Percentiles rank a stretch among this genome's conserved stretches.
Conservation (phyloP, 1,140 invertebrate genomes). For the Chrysomallon squamiferum region DNA sequence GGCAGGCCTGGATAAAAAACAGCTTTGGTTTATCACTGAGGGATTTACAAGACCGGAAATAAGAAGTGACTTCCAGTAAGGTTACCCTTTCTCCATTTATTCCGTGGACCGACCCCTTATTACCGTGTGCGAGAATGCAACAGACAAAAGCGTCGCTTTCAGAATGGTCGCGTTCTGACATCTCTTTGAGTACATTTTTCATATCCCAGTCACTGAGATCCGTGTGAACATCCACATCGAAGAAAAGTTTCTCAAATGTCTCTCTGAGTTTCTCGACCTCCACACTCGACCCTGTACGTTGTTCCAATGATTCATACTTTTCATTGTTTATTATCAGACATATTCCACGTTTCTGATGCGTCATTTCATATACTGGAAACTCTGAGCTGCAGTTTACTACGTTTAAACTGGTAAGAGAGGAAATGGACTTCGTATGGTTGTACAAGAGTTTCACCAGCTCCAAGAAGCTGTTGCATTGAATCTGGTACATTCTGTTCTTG, state of each 20-base stretch:
- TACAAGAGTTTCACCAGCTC: too few species aligned
- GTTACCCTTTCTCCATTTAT: neutral
- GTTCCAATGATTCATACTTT: neutral
- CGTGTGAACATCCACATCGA: neutral
- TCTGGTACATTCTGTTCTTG: too few species aligned
- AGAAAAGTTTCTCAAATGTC: neutral
- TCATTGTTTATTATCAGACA: neutral
- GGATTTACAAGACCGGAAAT: neutral
- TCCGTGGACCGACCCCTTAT: neutral
- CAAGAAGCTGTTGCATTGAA: too few species aligned
- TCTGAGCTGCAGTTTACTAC: too few species aligned
- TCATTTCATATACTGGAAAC: neutral
- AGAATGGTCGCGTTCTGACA: neutral
- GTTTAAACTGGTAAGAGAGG: too few species aligned
- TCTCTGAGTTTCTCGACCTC: neutral
- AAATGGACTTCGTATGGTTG: too few species aligned
- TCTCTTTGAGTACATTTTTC: neutral
- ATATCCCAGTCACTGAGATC: neutral
- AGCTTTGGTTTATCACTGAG: neutral
- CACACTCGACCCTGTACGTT: neutral
- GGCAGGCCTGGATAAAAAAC: neutral
- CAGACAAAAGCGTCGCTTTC: neutral
- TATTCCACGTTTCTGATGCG: neutral
- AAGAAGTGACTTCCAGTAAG: neutral
- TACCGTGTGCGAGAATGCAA: neutral